These are phyloP conservation scores for Pangasianodon gigas DNA, from an alignment of 2,113 vertebrate genomes.

Conservation along the genomic window DNA sequence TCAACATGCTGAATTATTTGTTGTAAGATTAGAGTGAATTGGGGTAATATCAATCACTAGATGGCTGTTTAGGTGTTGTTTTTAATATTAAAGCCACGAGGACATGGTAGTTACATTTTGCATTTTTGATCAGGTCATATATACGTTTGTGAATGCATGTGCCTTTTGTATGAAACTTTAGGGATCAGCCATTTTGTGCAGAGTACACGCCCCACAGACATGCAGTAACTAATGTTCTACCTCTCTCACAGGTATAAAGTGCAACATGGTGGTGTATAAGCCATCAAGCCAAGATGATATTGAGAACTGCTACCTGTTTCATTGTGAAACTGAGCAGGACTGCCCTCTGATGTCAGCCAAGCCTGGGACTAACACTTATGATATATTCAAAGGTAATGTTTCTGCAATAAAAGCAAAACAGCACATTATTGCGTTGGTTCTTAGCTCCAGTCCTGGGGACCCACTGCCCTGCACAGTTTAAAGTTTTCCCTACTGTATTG, in stretches of 20 bases:
- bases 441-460: not conserved
- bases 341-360: constrained; percentile 68
- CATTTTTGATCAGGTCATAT: not conserved
- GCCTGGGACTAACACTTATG: constrained; percentile 67
- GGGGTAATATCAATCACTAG: not conserved
- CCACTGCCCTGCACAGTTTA: not conserved
- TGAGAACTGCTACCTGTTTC: constrained; percentile 74
- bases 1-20: not conserved
- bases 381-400: constrained; percentile 73
- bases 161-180: not conserved
- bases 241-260: constrained; percentile 65
- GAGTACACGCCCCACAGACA: too few relatives aligned
- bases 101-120: not conserved
- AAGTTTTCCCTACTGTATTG: not conserved
- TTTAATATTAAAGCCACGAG: not conserved
- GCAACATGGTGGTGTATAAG: constrained; percentile 75
- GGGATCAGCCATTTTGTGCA: not conserved
- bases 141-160: not conserved
- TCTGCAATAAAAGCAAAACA: not conserved
- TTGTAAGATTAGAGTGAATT: too few relatives aligned
- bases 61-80: not conserved
- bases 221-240: not conserved
- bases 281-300: not conserved
- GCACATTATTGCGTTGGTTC: not conserved
- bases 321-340: constrained; percentile 70